A percentile compares a stretch with the other conserved stretches of the same genome.
Conservation (phyloP, 2,797 vertebrate genomes). For the Hyperoplus immaculatus region DNA sequence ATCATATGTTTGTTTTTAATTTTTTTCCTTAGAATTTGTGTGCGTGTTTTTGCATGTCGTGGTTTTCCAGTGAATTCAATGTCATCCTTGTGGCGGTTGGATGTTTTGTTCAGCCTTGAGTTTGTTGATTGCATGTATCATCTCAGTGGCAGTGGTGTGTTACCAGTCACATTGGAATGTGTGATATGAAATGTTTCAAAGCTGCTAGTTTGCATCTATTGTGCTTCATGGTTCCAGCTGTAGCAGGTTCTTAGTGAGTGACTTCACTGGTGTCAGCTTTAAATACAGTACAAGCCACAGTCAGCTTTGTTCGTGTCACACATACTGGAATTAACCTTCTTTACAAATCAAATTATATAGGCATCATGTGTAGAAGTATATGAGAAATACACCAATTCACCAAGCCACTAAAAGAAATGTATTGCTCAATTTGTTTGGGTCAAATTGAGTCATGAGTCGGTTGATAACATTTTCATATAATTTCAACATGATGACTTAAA, state of each 20-base stretch:
- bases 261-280: neutral
- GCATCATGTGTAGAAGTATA: neutral
- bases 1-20: slow-evolving; percentile 3
- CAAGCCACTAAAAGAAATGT: neutral
- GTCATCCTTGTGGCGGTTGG: slow-evolving; percentile 1
- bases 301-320: neutral
- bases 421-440: neutral
- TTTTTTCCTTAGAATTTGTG: neutral
- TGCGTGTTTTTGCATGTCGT: neutral
- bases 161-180: slow-evolving; percentile 27
- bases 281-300: too few species aligned
- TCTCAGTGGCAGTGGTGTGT: slow-evolving; percentile 18
- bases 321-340: neutral
- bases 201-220: slow-evolving; percentile 15
- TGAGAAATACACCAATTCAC: neutral
- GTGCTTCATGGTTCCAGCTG: slow-evolving; percentile 39
- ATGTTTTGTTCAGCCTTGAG: slow-evolving; percentile 15
- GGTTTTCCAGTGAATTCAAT: slow-evolving; percentile 2
- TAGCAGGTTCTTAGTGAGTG: slow-evolving; percentile 1
- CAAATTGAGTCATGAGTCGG: neutral
- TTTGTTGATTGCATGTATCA: slow-evolving; percentile 31
- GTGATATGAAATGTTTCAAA: slow-evolving; percentile 46
- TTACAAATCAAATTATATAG: slow-evolving; percentile 10
- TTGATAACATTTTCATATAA: too few species aligned
- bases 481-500: too few species aligned